These are phyloP conservation scores for Drosophila pegasa DNA, from an alignment of 2,888 invertebrate species.

Conservation along the genomic window DNA sequence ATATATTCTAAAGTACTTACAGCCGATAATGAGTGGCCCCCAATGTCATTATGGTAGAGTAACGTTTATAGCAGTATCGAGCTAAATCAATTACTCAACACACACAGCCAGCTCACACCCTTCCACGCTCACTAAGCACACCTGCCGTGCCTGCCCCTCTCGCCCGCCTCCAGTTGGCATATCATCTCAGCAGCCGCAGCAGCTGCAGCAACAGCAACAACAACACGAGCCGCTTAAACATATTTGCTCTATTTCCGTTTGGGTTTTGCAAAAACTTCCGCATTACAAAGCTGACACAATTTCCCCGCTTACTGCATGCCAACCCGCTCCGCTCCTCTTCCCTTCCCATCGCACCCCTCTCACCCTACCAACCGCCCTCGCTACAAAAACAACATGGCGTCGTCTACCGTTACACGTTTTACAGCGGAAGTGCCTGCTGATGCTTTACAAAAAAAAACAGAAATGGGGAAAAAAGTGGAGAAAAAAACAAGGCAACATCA, in stretches of 20 bases:
- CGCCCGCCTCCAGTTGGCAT: neutral
- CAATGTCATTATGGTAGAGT: slow-evolving; percentile 10
- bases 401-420: slow-evolving; percentile 58
- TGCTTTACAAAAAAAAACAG: slow-evolving; percentile 37
- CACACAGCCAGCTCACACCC: neutral
- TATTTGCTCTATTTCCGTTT: slow-evolving; percentile 80
- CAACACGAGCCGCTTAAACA: slow-evolving; percentile 70
- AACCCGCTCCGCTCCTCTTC: neutral
- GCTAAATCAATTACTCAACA: slow-evolving; percentile 56
- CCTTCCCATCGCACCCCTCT: too few relatives aligned
- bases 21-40: neutral
- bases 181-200: slow-evolving; percentile 27
- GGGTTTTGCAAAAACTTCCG: slow-evolving; percentile 79
- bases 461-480: slow-evolving; percentile 18
- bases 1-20: neutral
- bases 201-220: slow-evolving; percentile 31
- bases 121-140: slow-evolving; percentile 1
- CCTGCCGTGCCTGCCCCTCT: neutral
- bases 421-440: slow-evolving; percentile 74
- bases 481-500: slow-evolving; percentile 42
- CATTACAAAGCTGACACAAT: slow-evolving; percentile 80
- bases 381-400: slow-evolving; percentile 46
- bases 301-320: slow-evolving; percentile 50
- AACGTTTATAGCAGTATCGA: slow-evolving; percentile 26
- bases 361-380: neutral